These are phyloP conservation scores for Xestia sexstrigata DNA, from an alignment of 2,888 invertebrate genomes.

Conservation along the genomic window DNA sequence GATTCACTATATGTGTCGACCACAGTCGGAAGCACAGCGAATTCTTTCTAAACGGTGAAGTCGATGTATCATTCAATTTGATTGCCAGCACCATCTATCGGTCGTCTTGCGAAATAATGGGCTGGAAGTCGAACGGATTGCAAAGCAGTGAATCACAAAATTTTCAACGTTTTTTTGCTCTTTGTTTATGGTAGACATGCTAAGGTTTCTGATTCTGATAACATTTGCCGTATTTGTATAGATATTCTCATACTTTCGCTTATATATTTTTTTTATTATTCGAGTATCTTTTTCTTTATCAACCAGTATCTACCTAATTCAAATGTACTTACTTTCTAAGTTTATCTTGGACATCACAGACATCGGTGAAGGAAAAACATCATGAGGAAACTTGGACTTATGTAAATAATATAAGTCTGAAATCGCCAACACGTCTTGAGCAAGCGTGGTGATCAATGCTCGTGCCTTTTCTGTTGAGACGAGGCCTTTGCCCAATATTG, in stretches of 20 bases:
- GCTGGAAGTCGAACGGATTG: neutral
- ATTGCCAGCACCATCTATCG: constrained; percentile 35
- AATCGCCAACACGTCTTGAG: no score
- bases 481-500: no score
- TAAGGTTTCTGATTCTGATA: neutral
- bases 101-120: neutral
- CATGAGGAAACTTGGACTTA: no score
- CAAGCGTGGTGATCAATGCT: no score
- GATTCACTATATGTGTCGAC: neutral
- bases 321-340: no score
- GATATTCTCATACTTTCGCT: neutral
- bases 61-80: neutral
- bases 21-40: neutral
- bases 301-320: no score
- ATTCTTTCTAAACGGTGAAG: neutral
- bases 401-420: no score
- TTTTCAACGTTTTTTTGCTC: neutral
- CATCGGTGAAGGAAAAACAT: no score
- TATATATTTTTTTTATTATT: neutral
- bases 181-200: neutral
- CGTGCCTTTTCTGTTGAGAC: no score
- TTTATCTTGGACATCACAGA: no score
- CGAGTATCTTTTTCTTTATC: neutral
- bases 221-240: neutral
- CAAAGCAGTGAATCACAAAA: neutral